Evolutionary conservation across 2,113 vertebrate genomes (phyloP), one percentile per base, ranked within the genome.

Genomic region (Polypterus senegalus): DNA sequence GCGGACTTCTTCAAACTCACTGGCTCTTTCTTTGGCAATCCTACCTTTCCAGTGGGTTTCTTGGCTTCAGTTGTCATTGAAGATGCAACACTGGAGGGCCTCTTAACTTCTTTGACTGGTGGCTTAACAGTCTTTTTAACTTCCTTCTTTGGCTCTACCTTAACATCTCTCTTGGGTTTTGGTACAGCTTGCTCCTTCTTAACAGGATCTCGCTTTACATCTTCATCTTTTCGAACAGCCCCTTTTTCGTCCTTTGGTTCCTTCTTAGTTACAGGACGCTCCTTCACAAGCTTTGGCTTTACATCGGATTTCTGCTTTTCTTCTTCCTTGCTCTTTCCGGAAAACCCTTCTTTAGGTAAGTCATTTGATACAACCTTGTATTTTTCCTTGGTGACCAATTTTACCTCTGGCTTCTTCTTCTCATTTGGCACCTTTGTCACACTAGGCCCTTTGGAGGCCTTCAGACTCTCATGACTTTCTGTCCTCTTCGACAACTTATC

Each of bases 381-480:
- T 66, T 79, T 85, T 8, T 81, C 71, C 74, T 88, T 89, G 0
- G 4, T 43, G 54, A 11, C 6, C 9, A 0, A 1, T 4, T 83
- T 89, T 10, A 63, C 48, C 8, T 89, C 85, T 46, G 64, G 76
- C 67, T 80, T 88, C 71, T 63, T 89, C 10, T 85, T 81, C 3
- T 46, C 73, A 67, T 68, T 73, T 44, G 58, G 67, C 3, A 61
- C 27, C 57, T 79, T 82, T 46, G 51, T 1, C 61, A 48, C 6
- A 9, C 2, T 44, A 3, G 56, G 49, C 47, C 62, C 83, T 70
- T 69, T 81, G 1, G 78, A 68, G 44, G 73, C 61, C 64, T 82
- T 88, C 3, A 94, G 76, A 62, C 92, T 96, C 68, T 95, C 93
- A 47, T 78, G 86, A 72, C 93, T 95, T 66, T 88, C 92, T 0